Base-by-base conservation (phyloP, 1,140 invertebrate genomes). In the Aphis craccivora region DNA sequence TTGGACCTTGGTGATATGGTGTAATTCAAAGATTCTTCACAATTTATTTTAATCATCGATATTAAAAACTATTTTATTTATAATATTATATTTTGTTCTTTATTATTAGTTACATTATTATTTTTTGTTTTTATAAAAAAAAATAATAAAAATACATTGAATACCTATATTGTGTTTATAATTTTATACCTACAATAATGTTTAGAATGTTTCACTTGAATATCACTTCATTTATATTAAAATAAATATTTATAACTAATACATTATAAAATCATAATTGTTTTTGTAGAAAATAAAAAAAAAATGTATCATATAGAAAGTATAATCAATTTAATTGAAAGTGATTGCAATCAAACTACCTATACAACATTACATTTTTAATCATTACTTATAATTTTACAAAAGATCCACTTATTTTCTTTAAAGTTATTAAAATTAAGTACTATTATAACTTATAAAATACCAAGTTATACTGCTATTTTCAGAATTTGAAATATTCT, bases 1-100 rank as follows among this genome's bases (percentile, higher is more conserved):
- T 43, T 76, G 90, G 60, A n/a, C 18, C 5, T 43, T 76, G 90
- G 60, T 91, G 30, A 91, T 91, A 90, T 48, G 40, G 40, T 35
- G 40, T 91, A 48, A 45, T 37, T 91, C 22, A 81, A n/a, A 30
- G 23, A 91, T 45, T 22, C 20, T 51, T 48, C 30, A 53, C 22
- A 37, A 84, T 84, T 76, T 14, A 86, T 86, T 45, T 45, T 30
- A 30, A 45, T 86, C 4, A 86, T 86, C 40, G 1, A 11, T 86
- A 40, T 45, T 25, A 86, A 43, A 86, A 30, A 25, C 11, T 18
- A 20, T 45, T 45, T 86, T 86, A 86, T 86, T 86, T 84, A 43
- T 43, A 1, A 45, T 14, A 45, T 86, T 14, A 45, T 86, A 23
- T 76, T 35, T 22, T 37, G 22, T 37, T 37, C 22, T 35, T 37